These are phyloP conservation scores for Drosophila watanabei DNA, from an alignment of 1,140 invertebrate species.

Conservation along the genomic window DNA sequence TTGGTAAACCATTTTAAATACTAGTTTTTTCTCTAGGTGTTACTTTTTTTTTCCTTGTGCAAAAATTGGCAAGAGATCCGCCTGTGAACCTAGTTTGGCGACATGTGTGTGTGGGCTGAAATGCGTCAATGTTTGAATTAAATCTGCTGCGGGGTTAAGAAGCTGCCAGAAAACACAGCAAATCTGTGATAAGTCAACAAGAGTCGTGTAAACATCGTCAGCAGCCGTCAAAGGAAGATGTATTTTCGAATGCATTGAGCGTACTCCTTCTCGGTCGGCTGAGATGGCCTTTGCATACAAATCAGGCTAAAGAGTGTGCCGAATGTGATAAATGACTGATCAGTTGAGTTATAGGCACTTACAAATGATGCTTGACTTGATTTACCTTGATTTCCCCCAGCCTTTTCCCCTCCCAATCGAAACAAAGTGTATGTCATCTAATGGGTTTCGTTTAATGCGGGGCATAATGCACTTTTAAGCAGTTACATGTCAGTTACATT, in stretches of 20 bases:
- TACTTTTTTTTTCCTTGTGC: background rate
- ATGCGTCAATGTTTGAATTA: constrained; percentile 58
- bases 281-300: constrained; percentile 20
- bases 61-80: constrained; percentile 31
- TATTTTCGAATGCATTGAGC: constrained; percentile 30
- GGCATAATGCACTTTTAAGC: constrained; percentile 60
- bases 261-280: background rate
- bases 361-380: background rate
- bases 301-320: constrained; percentile 9
- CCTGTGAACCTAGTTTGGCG: constrained; percentile 29
- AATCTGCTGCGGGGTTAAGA: constrained; percentile 9
- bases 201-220: constrained; percentile 25
- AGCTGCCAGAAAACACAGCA: constrained; percentile 28
- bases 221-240: constrained; percentile 3
- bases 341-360: constrained; percentile 12
- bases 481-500: constrained; percentile 75
- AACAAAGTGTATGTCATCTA: constrained; percentile 18
- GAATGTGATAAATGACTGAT: constrained; percentile 22
- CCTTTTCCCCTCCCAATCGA: background rate
- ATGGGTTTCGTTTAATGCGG: constrained; percentile 41
- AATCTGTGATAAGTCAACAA: constrained; percentile 42
- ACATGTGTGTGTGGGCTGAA: constrained; percentile 36
- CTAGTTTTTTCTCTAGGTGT: background rate
- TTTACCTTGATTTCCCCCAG: background rate
- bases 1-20: background rate